Evolutionary conservation across 2,888 invertebrate species (phyloP), one percentile per base, ranked within the genome.

Genomic region (Himalopsyche tibetana): DNA sequence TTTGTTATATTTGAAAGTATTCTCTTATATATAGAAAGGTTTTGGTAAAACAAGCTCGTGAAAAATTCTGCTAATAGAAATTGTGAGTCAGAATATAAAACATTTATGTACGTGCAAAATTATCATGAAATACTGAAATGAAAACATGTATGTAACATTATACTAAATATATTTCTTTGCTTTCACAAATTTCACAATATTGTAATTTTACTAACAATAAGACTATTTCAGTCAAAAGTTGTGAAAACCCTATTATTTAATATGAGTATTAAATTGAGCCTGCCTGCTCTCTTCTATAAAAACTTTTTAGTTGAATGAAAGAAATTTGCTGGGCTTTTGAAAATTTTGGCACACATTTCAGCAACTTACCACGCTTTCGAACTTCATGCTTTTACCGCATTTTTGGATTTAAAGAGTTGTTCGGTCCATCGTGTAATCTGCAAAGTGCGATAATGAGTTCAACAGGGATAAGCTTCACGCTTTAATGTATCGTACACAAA

Each of bases 211-310:
- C 36, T 74, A 12, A 36, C 38, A 74, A 38, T 74, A 36, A 74
- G 36, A 15, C 15, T 36, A 74, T 38, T 36, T 36, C 38, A 36
- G 11, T 5, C 5, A 12, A 38, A 38, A 74, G 15, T 15, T 74
- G 74, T 74, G 36, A 36, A 74, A 74, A 74, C 38, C 74, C 74
- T 74, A 74, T 74, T 74, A 36, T 74, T 74, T 38, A 12, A 36
- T 69, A 28, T 69, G 38, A 74, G 38, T 38, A 28, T 74, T 38
- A 69, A 69, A 74, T 74, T 74, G 74, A 38, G 74, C 38, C 28
- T 38, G 74, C 12, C 5, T 15, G 15, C 74, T 38, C 36, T 74
- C 36, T 8, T 15, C 12, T 38, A 5, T 8, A 38, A 36, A 12
- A 74, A 74, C 11, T 15, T 74, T 74, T 74, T 28, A 36, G 15